Evolutionary conservation across 2,888 invertebrate genomes (phyloP).

Genomic region (Xestia rhomboidea): DNA sequence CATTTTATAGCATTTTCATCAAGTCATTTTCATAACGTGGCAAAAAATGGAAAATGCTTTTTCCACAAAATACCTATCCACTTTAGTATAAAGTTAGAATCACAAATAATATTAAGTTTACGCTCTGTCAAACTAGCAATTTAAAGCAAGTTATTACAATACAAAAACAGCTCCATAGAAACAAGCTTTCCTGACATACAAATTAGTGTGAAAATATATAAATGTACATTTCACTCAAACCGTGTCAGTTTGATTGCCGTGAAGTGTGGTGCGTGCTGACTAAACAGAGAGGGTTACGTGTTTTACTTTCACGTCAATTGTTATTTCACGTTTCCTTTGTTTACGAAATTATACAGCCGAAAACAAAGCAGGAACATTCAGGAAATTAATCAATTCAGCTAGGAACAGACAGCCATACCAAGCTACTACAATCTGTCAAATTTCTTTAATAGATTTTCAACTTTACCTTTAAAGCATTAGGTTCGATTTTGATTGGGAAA

Average conservation of each 20-base stretch:
- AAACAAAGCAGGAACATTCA: constrained; percentile 65
- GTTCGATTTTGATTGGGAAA: too few species aligned
- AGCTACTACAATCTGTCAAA: too few species aligned
- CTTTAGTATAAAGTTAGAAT: neutral
- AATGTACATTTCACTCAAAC: constrained; percentile 60
- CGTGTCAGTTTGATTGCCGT: constrained; percentile 70
- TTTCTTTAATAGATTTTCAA: too few species aligned
- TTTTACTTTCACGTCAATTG: constrained; percentile 69
- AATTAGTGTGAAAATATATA: constrained; percentile 57
- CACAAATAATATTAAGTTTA: neutral
- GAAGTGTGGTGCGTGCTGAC: constrained; percentile 73
- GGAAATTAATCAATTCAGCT: constrained; percentile 74
- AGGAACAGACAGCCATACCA: too few species aligned
- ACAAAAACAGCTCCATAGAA: neutral
- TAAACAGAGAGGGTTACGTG: constrained; percentile 74
- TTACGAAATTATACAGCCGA: constrained; percentile 71
- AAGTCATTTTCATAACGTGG: neutral
- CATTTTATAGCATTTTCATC: neutral
- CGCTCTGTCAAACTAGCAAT: too few species aligned
- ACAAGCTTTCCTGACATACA: constrained; percentile 12
- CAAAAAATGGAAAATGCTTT: neutral
- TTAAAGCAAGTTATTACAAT: neutral
- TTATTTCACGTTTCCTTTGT: constrained; percentile 74
- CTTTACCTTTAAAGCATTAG: too few species aligned
- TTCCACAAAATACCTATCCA: neutral